Conservation (phyloP, 2,797 vertebrate species). For the Halcyon chelicuti region DNA sequence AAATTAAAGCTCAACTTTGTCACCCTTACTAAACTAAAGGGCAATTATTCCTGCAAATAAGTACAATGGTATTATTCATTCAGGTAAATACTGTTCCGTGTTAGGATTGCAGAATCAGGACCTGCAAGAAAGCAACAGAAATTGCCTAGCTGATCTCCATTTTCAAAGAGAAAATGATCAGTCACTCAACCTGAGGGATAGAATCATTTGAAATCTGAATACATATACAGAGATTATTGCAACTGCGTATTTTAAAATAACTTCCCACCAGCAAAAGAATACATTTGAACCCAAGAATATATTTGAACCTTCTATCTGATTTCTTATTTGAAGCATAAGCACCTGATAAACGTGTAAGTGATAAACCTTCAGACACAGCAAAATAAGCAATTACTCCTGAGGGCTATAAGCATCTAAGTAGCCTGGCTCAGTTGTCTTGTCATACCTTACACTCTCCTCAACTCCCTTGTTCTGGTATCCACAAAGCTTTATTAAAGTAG, state of each 20-base stretch:
- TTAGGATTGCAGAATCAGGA: background rate
- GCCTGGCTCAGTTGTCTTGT: constrained; percentile 35
- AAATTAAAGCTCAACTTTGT: constrained; percentile 63
- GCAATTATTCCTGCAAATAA: constrained; percentile 51
- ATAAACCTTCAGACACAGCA: constrained; percentile 10
- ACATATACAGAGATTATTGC: background rate
- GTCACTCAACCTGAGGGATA: background rate
- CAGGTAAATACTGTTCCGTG: constrained; percentile 20
- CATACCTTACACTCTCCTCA: constrained; percentile 10
- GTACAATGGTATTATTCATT: constrained; percentile 63
- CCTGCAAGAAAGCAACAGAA: background rate
- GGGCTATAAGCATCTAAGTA: background rate
- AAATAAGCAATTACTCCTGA: constrained; percentile 4
- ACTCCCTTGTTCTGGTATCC: constrained; percentile 43
- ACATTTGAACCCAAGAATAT: background rate
- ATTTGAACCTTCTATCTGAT: background rate
- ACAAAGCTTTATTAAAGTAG: constrained; percentile 69
- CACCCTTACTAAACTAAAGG: constrained; percentile 50
- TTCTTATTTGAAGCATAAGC: constrained; percentile 2
- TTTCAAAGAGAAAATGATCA: constrained; percentile 42
- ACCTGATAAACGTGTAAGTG: background rate
- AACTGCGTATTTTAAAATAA: background rate
- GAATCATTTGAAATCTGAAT: constrained; percentile 17
- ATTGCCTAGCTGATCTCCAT: background rate
- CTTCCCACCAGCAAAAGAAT: background rate